Evolutionary conservation across 2,888 invertebrate genomes (phyloP), one percentile per base, ranked within the genome.

Genomic region (Ichneumoninae sp.): DNA sequence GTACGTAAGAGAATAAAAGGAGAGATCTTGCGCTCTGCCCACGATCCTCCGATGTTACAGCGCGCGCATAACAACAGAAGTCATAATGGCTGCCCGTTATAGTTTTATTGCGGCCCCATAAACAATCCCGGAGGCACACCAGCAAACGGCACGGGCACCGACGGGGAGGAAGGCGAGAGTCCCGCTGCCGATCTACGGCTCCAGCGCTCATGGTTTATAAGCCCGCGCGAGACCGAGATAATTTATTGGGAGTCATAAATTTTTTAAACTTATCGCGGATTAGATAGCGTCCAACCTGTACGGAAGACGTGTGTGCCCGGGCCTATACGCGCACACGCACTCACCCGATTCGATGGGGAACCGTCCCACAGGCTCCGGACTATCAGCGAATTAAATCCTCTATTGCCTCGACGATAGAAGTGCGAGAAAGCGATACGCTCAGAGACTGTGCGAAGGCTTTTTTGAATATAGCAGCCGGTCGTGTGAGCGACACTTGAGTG

Each of bases 241-340:
- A 92, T 92, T 92, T 92, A 92, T 88, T 84, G 89, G 84, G 77
- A 88, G 88, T 89, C 91, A 89, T 92, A 92, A 92, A 92, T 92
- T 91, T 91, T 68, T 92, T 90, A 86, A 90, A 90, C 90, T 91
- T 90, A 91, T 90, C 87, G 88, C 86, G 89, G 89, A 90, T 91
- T 90, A 90, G 91, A 91, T 92, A 91, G 88, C 88, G 81, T 88
- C 88, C 86, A 87, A 86, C 77, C 52, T 86, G 84, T 89, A 89
- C 90, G 16, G 19, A 8, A 80, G 47, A 80, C 80, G 71, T 86
- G 83, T 68, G 54, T 68, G 54, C 33, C 30, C 33, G 36, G 33
- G 40, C 47, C 30, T 22, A 57, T 33, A 60, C n/a, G 30, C 40
- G 57, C 40, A 19, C n/a, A 44, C 47, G 26, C 47, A 60, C 78